Conservation (phyloP, 2,888 invertebrate species). For the Synanthedon vespiformis region DNA sequence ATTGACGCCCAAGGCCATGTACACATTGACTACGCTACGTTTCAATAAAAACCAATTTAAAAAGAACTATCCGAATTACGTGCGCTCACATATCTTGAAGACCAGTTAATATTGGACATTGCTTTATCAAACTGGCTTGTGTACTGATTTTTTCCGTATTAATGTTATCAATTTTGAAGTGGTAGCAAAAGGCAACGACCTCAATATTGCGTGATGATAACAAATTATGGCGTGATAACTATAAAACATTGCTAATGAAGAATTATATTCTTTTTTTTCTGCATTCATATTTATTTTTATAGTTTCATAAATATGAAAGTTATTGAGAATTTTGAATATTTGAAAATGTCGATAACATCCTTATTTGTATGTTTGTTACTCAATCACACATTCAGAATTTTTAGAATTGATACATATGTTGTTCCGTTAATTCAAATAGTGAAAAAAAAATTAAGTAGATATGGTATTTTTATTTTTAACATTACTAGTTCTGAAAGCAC, state of each 20-base stretch:
- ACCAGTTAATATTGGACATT: constrained; percentile 26
- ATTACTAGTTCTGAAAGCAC: no score
- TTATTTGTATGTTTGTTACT: no score
- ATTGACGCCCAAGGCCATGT: not conserved
- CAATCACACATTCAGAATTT: no score
- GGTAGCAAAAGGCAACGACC: constrained; percentile 54
- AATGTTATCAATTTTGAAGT: constrained; percentile 47
- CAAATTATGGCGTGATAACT: constrained; percentile 14
- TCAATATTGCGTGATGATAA: constrained; percentile 44
- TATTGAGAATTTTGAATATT: no score
- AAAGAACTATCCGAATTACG: not conserved
- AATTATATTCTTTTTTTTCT: no score
- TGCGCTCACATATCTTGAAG: constrained; percentile 1
- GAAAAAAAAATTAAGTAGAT: no score
- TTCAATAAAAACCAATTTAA: not conserved
- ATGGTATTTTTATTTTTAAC: no score
- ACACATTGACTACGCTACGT: not conserved
- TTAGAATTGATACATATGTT: no score
- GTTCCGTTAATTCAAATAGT: no score
- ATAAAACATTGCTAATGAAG: not conserved
- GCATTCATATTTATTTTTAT: no score
- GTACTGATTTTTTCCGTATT: constrained; percentile 57
- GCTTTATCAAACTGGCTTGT: constrained; percentile 37
- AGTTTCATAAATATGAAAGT: no score
- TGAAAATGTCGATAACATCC: no score